A percentile compares a stretch with the other conserved stretches of the same genome.
Evolutionary conservation across 37 sponge, comb jelly and placozoan species (phyloP).

Genomic region (Oscarella lobularis): DNA sequence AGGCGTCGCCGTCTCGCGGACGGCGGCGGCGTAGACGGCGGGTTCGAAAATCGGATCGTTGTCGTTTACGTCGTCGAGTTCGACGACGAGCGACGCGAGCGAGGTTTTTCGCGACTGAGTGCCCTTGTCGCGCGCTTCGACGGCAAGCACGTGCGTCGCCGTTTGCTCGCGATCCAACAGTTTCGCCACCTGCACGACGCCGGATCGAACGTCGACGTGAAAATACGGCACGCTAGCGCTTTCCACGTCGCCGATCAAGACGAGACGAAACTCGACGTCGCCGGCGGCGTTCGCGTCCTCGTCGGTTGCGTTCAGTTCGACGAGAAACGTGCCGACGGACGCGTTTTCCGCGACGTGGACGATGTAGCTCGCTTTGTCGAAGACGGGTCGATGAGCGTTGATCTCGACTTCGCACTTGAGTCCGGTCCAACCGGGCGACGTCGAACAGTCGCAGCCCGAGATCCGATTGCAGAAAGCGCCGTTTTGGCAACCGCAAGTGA

Average conservation of each 20-base stretch:
- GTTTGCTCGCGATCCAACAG: not conserved
- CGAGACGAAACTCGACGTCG: not conserved
- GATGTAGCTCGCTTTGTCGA: not conserved
- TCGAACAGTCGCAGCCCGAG: not conserved
- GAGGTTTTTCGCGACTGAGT: not conserved
- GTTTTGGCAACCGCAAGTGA: not conserved
- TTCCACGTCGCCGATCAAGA: not conserved
- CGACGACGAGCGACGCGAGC: not conserved
- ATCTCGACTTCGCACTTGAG: not conserved
- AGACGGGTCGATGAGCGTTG: not conserved
- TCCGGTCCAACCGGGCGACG: not conserved
- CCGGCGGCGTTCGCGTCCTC: not conserved
- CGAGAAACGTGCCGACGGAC: not conserved
- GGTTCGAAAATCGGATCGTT: not conserved
- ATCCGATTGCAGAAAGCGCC: not conserved
- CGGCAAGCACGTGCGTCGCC: not conserved
- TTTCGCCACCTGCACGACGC: not conserved
- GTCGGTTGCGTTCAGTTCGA: not conserved
- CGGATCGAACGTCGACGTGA: not conserved
- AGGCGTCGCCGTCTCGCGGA: not conserved
- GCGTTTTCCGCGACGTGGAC: not conserved
- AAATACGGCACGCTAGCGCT: not conserved
- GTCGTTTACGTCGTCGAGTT: not conserved
- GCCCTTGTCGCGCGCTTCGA: not conserved
- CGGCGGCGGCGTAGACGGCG: not conserved